Evolutionary conservation across 2,888 invertebrate species (phyloP).

Genomic region (Ophion ventricosus): DNA sequence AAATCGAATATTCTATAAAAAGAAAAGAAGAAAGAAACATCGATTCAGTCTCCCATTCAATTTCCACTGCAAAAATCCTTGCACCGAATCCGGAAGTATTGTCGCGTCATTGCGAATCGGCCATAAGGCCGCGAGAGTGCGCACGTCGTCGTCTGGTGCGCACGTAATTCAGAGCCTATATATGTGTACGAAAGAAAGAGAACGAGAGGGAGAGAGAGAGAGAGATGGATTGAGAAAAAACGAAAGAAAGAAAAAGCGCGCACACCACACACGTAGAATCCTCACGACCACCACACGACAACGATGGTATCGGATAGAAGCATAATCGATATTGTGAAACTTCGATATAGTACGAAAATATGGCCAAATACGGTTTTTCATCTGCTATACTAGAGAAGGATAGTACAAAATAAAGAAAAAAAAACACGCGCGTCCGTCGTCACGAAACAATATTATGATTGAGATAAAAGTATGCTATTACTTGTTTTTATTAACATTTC

Average conservation of each 20-base stretch:
- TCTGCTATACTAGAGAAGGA: conserved; percentile 52
- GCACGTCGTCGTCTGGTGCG: background rate
- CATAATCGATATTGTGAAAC: conserved; percentile 74
- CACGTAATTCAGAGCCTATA: background rate
- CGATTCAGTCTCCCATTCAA: background rate
- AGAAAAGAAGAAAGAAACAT: background rate
- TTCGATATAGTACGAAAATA: conserved; percentile 70
- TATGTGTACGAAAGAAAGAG: background rate
- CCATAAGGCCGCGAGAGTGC: background rate
- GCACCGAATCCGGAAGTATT: background rate
- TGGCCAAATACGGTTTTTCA: conserved; percentile 69
- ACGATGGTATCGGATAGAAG: conserved; percentile 63
- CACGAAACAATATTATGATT: conserved; percentile 83
- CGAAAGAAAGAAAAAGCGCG: conserved; percentile 15
- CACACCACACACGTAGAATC: conserved; percentile 26
- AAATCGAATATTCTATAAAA: no score
- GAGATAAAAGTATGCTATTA: conserved; percentile 87
- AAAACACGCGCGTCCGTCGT: conserved; percentile 16
- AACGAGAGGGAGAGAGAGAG: background rate
- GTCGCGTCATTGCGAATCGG: background rate
- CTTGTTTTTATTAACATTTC: conserved; percentile 87
- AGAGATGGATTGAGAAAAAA: background rate
- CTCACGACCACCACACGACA: conserved; percentile 1
- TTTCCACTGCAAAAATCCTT: background rate
- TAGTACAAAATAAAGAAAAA: conserved; percentile 55